These are phyloP conservation scores for Heterotilapia buettikoferi DNA, from an alignment of 2,113 vertebrate genomes.

Conservation along the genomic window DNA sequence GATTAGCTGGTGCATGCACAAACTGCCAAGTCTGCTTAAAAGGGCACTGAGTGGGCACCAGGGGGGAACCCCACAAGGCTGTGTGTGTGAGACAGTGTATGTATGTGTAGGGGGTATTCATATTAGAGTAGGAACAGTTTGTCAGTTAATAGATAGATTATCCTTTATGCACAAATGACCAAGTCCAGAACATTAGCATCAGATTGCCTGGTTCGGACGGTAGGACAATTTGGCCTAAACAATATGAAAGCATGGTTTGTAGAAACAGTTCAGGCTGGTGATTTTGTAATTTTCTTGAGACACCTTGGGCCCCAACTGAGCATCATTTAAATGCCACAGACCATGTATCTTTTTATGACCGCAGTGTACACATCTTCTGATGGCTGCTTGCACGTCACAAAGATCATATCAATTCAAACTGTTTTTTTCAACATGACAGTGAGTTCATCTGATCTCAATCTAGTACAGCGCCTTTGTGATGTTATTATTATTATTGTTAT, in stretches of 20 bases:
- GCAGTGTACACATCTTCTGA: not conserved
- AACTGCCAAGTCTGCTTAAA: conserved; percentile 41
- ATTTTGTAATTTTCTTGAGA: not conserved
- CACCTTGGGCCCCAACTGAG: not conserved
- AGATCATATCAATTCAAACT: not conserved
- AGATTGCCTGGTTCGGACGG: accelerated
- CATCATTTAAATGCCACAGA: not conserved
- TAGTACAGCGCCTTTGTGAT: not conserved
- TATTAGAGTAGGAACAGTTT: not conserved
- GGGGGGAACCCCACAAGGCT: not conserved
- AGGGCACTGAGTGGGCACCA: conserved; percentile 20
- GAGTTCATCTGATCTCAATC: not conserved
- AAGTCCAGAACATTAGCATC: not conserved
- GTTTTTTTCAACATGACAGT: not conserved
- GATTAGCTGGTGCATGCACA: conserved; percentile 45
- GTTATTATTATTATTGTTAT: not conserved
- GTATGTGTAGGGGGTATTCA: not conserved
- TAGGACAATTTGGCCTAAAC: not conserved
- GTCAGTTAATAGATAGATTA: not conserved
- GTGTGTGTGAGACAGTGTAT: not conserved
- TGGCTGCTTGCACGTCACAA: not conserved
- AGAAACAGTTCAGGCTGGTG: not conserved
- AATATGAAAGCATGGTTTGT: not conserved
- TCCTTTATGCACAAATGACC: not conserved
- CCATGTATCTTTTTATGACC: not conserved